Percentiles rank a stretch among this genome's conserved stretches.
These are phyloP conservation scores for Podotricha telesiphe DNA, from an alignment of 2,888 invertebrate species.

Conservation along the genomic window DNA sequence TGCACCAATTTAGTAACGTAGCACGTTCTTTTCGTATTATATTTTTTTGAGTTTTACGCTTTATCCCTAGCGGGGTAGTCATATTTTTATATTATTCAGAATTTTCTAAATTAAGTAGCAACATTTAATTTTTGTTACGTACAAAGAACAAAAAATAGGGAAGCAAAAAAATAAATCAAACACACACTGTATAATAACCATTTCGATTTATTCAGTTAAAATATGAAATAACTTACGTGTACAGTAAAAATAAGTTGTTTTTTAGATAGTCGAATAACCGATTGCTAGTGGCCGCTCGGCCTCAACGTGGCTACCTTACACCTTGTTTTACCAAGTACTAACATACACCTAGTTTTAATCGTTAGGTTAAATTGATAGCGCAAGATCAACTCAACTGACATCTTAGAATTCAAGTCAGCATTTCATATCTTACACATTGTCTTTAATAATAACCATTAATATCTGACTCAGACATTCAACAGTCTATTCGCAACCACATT, in stretches of 20 bases:
- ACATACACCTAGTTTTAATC: constrained; percentile 57
- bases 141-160: no score
- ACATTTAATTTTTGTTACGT: no score
- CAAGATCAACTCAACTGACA: not conserved
- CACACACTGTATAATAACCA: constrained; percentile 73
- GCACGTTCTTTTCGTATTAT: no score
- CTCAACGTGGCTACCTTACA: constrained; percentile 62
- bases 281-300: constrained; percentile 67
- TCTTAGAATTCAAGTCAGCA: constrained; percentile 4
- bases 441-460: not conserved
- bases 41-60: no score
- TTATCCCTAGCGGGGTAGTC: no score
- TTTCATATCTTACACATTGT: constrained; percentile 1
- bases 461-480: not conserved
- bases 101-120: no score
- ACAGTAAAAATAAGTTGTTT: constrained; percentile 82
- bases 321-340: constrained; percentile 70
- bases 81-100: no score
- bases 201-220: constrained; percentile 83
- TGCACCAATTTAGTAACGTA: no score
- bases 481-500: not conserved
- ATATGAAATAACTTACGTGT: constrained; percentile 83
- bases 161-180: constrained; percentile 51
- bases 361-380: constrained; percentile 6
- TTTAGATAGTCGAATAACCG: constrained; percentile 73